Evolutionary conservation across 1,140 invertebrate species (phyloP).

Genomic region (Drosophila lacertosa): DNA sequence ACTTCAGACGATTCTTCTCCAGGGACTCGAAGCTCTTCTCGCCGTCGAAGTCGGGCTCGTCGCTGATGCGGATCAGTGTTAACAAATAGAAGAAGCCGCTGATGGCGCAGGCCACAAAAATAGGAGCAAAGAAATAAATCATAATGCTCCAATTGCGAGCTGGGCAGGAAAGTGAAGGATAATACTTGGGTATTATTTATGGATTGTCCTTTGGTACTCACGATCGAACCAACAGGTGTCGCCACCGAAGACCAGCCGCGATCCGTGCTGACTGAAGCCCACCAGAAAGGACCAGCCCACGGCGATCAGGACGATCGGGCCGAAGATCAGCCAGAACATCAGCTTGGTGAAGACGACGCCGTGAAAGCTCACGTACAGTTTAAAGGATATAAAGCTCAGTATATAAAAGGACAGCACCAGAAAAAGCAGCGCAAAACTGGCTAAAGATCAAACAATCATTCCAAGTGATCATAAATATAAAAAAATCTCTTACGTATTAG

Average conservation of each 20-base stretch:
- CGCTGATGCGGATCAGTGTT: constrained; percentile 63
- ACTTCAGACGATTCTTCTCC: constrained; percentile 70
- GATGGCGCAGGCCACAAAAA: constrained; percentile 67
- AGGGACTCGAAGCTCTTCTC: constrained; percentile 63
- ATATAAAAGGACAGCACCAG: constrained; percentile 77
- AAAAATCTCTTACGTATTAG: constrained; percentile 72
- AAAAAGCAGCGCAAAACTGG: constrained; percentile 61
- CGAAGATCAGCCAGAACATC: constrained; percentile 79
- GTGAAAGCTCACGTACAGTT: constrained; percentile 75
- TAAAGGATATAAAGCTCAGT: constrained; percentile 74
- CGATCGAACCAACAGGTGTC: constrained; percentile 82
- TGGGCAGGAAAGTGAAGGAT: constrained; percentile 4
- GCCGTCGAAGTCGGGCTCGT: constrained; percentile 48
- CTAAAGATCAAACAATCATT: constrained; percentile 36
- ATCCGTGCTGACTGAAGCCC: constrained; percentile 56
- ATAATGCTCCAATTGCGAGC: constrained; percentile 76
- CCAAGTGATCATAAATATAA: too few species aligned
- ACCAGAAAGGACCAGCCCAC: constrained; percentile 73
- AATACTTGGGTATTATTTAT: background rate
- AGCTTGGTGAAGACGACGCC: constrained; percentile 72
- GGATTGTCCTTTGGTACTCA: too few species aligned
- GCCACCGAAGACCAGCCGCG: constrained; percentile 59
- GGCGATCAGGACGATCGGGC: constrained; percentile 63
- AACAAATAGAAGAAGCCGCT: constrained; percentile 73
- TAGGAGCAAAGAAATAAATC: constrained; percentile 70